Conservation (phyloP, 2,888 invertebrate species). For the Gnatocerus cornutus region DNA sequence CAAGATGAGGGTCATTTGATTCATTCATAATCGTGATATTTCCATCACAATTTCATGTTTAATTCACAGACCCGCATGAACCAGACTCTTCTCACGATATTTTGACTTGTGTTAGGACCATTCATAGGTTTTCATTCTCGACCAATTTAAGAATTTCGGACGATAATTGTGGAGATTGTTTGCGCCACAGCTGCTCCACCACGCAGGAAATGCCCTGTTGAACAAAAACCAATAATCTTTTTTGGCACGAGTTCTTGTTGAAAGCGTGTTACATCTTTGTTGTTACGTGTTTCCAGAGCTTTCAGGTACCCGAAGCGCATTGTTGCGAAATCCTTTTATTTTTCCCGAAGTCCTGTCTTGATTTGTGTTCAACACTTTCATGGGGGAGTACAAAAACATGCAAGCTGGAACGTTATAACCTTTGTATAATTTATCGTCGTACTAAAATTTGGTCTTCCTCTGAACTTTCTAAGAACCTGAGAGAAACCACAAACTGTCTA, state of each 20-base stretch:
- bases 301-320: conserved; percentile 30
- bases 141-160: conserved; percentile 42
- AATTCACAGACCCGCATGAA: conserved; percentile 56
- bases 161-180: conserved; percentile 46
- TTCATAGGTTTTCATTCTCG: conserved; percentile 30
- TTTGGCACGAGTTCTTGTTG: conserved; percentile 52
- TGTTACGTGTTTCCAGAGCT: conserved; percentile 28
- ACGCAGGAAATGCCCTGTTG: conserved; percentile 55
- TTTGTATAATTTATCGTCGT: no score
- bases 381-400: neutral
- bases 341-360: conserved; percentile 19
- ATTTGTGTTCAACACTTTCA: conserved; percentile 13
- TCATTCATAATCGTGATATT: conserved; percentile 57
- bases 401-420: neutral
- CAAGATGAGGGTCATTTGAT: conserved; percentile 58
- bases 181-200: conserved; percentile 56
- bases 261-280: conserved; percentile 40
- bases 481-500: conserved; percentile 23
- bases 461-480: neutral
- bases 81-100: conserved; percentile 56
- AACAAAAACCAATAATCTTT: conserved; percentile 52
- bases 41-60: conserved; percentile 54
- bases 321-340: conserved; percentile 33
- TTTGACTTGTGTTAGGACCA: conserved; percentile 54
- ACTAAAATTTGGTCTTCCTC: no score